A percentile compares a stretch with the other conserved stretches of the same genome.
Conservation (phyloP, 2,888 invertebrate genomes). For the Eledona agricola region DNA sequence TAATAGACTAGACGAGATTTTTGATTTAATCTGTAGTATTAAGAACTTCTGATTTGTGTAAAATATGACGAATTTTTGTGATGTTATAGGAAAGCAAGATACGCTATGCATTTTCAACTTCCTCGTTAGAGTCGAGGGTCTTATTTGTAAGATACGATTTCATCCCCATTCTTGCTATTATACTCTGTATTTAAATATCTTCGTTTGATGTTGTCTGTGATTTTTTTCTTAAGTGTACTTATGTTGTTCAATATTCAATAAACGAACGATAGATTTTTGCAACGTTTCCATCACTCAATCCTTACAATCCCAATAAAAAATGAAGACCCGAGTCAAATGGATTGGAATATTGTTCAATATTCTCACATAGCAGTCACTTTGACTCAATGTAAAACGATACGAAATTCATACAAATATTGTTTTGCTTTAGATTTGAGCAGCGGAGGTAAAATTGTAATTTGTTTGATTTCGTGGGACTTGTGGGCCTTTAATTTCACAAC, state of each 20-base stretch:
- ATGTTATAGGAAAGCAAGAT: slow-evolving; percentile 29
- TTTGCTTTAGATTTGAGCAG: no score
- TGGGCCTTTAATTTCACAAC: no score
- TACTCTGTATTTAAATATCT: slow-evolving; percentile 16
- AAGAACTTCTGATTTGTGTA: slow-evolving; percentile 6
- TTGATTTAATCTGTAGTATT: slow-evolving; percentile 5
- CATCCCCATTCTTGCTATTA: slow-evolving; percentile 20
- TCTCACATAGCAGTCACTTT: no score
- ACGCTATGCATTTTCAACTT: slow-evolving; percentile 32
- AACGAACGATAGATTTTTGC: slow-evolving; percentile 1
- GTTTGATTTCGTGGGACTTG: no score
- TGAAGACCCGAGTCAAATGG: no score
- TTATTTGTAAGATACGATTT: slow-evolving; percentile 22
- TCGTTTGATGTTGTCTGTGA: slow-evolving; percentile 30
- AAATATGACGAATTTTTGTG: slow-evolving; percentile 17
- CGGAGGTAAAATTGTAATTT: no score
- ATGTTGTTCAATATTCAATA: slow-evolving; percentile 13
- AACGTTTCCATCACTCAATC: no score
- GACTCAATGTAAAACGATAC: no score
- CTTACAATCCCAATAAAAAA: no score
- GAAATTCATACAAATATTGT: no score
- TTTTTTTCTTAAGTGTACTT: slow-evolving; percentile 29
- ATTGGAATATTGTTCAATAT: no score
- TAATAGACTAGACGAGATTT: slow-evolving; percentile 6
- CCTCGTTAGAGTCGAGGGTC: slow-evolving; percentile 5